Evolutionary conservation across 2,888 invertebrate genomes (phyloP), one percentile per base, ranked within the genome.

Genomic region (Oscheius onirici): DNA sequence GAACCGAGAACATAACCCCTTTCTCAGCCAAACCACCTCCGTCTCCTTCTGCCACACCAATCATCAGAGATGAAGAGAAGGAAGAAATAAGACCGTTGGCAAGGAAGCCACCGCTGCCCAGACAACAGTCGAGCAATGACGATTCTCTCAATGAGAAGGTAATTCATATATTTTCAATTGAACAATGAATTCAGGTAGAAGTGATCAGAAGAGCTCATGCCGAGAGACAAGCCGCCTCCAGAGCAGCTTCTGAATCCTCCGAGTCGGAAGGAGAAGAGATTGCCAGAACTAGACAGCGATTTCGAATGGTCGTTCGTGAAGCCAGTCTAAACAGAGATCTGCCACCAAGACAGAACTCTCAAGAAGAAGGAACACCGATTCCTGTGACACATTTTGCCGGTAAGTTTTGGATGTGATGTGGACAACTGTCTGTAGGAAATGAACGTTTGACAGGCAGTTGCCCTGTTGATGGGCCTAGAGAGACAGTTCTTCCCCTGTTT

Each of bases 261-360:
- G 80, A 75, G 60, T 74, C 75, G 1, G 80, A 82, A 54, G 75
- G 75, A 10, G 74, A 58, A 34, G 63, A 49, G 24, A 26, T 54
- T 5, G 28, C 60, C 11, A 34, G 70, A 55, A 34, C 74, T 43
- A 77, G 81, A 88, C 91, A 94, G 76, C 91, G 94, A 81, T 93
- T 93, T 88, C 92, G 94, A 83, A 91, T 95, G 85, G 94, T 94
- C 40, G 91, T 94, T 87, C 74, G 82, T 2, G 80, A 80, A 2
- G 78, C 82, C 3, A 77, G 77, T 8, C 73, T 80, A n/a, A 76
- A 74, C 17, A 72, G 80, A 15, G 78, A 79, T 6, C 77, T 75
- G 11, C 17, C 55, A 3, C 26, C 55, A 55, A n/a, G 13, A 20
- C 58, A 58, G 20, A 15, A 40, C 11, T 41, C 17, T 8, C 60